phyloP scores from a whole-genome alignment of 2,888 invertebrate species.

The Eretmocerus hayati region DNA sequence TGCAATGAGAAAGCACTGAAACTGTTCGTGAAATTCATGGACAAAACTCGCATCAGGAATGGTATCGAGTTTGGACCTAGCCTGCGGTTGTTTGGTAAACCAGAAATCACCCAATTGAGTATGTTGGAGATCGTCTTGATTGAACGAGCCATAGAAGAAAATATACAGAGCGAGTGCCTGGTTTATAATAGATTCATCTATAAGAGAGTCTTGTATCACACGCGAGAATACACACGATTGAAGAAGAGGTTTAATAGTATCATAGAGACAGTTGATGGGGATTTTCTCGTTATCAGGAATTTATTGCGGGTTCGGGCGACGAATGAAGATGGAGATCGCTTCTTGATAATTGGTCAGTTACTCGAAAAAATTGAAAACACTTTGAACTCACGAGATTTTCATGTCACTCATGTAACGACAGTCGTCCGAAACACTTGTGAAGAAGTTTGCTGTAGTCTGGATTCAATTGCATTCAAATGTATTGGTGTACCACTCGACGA shows the following conservation, averaged over 20 bases:
- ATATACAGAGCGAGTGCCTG: not conserved
- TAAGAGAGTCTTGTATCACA: not conserved
- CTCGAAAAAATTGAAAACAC: too few species aligned
- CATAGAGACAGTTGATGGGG: not conserved
- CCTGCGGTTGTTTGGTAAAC: not conserved
- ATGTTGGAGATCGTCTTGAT: slow-evolving; percentile 10
- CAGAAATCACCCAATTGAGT: not conserved
- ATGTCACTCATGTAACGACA: too few species aligned
- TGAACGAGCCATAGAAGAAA: too few species aligned
- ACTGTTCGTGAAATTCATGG: slow-evolving; percentile 1
- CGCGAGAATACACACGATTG: not conserved
- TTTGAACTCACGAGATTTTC: too few species aligned
- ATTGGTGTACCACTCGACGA: not conserved
- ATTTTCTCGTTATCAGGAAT: not conserved
- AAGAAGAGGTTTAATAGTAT: slow-evolving; percentile 1
- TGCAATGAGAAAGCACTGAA: not conserved
- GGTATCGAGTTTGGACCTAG: not conserved
- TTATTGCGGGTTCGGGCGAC: not conserved
- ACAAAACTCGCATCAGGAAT: not conserved
- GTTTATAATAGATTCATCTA: not conserved
- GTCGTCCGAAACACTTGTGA: too few species aligned
- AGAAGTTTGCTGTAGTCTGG: too few species aligned
- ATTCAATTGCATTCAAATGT: not conserved
- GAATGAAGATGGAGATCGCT: not conserved
- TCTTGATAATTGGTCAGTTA: not conserved